Evolutionary conservation across 2,113 vertebrate species (phyloP).

Genomic region (Leucopsar rothschildi): DNA sequence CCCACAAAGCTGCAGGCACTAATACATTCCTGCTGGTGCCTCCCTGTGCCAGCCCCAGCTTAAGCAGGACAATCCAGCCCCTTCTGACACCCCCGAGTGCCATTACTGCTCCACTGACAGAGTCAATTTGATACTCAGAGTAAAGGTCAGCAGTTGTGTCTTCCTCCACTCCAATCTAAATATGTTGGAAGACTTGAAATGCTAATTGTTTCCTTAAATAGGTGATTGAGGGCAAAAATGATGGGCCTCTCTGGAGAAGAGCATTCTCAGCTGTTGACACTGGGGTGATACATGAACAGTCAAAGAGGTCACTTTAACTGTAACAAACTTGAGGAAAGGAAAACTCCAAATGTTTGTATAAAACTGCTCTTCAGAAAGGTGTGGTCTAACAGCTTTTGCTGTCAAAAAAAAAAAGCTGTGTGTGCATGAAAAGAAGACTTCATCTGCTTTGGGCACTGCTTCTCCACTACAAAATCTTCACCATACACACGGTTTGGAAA

Average conservation of each 20-base stretch:
- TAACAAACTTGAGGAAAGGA: neutral
- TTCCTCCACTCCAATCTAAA: neutral
- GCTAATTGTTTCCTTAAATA: conserved; percentile 1
- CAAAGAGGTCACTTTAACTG: neutral
- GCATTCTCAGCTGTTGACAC: neutral
- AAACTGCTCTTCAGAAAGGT: neutral
- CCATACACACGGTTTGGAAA: neutral
- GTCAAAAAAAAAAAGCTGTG: neutral
- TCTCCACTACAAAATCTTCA: neutral
- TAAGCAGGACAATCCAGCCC: conserved; percentile 40
- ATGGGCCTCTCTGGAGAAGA: neutral
- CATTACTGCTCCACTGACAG: conserved; percentile 56
- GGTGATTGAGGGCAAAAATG: neutral
- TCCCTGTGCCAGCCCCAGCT: conserved; percentile 15
- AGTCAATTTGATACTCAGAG: neutral
- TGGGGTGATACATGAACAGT: neutral
- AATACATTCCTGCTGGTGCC: conserved; percentile 40
- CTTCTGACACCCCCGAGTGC: conserved; percentile 19
- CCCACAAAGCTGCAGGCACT: neutral
- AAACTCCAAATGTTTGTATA: neutral
- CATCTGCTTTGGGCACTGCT: neutral
- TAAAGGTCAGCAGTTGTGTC: conserved; percentile 22
- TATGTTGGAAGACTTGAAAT: neutral
- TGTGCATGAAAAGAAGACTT: neutral
- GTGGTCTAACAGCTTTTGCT: neutral